Percentiles rank a stretch among this genome's conserved stretches.
These are phyloP conservation scores for Tauraco hartlaubi DNA, from an alignment of 2,797 vertebrate genomes.

Conservation along the genomic window DNA sequence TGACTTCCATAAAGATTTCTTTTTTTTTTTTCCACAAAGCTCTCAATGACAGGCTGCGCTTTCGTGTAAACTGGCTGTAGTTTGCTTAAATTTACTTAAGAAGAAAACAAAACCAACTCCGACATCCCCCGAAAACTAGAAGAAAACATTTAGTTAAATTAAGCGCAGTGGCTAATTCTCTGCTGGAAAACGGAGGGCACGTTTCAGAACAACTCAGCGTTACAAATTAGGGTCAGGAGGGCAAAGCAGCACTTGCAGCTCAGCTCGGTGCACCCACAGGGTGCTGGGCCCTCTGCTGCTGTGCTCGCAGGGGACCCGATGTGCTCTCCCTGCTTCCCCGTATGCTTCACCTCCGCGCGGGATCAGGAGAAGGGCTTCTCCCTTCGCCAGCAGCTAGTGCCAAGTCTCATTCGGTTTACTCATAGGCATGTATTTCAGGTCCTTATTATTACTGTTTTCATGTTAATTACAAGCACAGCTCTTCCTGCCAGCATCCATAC, in stretches of 20 bases:
- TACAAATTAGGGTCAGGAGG: background rate
- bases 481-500: background rate
- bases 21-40: no score
- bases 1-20: background rate
- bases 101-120: background rate
- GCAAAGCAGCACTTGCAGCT: background rate
- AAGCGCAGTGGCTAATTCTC: background rate
- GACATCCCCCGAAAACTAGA: background rate
- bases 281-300: background rate
- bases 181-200: background rate
- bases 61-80: accelerated
- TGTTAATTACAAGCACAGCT: background rate
- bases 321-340: accelerated
- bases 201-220: background rate
- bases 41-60: background rate
- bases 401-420: conserved; percentile 1
- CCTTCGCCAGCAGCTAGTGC: background rate
- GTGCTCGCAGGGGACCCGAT: accelerated
- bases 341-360: accelerated
- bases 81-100: background rate
- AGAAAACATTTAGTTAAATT: background rate
- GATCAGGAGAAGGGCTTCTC: background rate
- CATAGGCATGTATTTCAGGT: background rate
- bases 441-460: conserved; percentile 17
- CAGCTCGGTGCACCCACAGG: background rate